These are phyloP conservation scores for Microvelia longipes DNA, from an alignment of 1,140 invertebrate species.

Conservation along the genomic window DNA sequence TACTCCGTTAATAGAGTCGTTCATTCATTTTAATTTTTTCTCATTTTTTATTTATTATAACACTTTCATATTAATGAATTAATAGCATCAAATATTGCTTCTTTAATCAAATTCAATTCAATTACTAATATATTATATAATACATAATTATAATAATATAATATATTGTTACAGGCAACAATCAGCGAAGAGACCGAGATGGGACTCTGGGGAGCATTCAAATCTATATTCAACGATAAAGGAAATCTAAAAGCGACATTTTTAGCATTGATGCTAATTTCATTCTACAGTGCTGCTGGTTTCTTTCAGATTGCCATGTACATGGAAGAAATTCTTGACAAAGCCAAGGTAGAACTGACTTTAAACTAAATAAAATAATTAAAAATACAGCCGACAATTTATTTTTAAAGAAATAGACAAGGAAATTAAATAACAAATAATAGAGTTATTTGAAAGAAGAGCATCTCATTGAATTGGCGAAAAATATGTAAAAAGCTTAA, in stretches of 20 bases:
- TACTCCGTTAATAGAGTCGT: too few species aligned
- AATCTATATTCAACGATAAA: background rate
- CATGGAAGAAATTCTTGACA: background rate
- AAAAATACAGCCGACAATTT: background rate
- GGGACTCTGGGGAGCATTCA: background rate
- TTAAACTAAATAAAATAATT: background rate
- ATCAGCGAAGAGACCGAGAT: background rate
- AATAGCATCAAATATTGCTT: too few species aligned
- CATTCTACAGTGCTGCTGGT: background rate
- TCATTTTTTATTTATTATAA: too few species aligned
- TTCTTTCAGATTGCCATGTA: background rate
- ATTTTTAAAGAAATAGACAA: background rate
- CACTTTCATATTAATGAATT: too few species aligned
- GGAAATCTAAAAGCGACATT: background rate
- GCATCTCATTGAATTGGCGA: background rate
- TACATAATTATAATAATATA: too few species aligned
- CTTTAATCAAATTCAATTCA: too few species aligned
- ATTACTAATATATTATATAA: too few species aligned
- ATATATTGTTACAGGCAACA: background rate
- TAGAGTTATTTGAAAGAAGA: background rate
- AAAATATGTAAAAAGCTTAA: background rate
- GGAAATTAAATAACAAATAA: background rate
- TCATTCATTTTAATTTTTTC: too few species aligned
- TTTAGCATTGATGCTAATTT: background rate
- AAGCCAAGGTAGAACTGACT: background rate